Evolutionary conservation across 92 coral and sea anemone species (phyloP), one percentile per base, ranked within the genome.

Genomic region (Desmophyllum pertusum): DNA sequence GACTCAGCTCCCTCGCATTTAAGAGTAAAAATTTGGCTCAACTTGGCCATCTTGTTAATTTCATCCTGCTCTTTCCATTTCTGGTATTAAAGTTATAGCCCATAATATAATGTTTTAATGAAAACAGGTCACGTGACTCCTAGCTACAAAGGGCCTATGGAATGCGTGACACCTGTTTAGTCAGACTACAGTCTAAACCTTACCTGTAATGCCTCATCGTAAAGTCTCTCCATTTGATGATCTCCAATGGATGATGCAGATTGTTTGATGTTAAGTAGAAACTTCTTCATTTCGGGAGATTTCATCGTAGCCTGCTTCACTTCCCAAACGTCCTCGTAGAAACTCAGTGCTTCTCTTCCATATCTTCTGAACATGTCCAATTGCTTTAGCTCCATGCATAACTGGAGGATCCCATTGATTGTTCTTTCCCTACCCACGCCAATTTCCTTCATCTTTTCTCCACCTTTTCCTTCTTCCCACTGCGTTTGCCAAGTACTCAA

Each of bases 171-270:
- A n/a, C n/a, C n/a, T n/a, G n/a, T n/a, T n/a, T n/a, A n/a, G n/a
- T n/a, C n/a, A n/a, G n/a, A n/a, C n/a, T n/a, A n/a, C n/a, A n/a
- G n/a, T n/a, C n/a, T n/a, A 15, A 39, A 33, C 9, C 73, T 35
- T 18, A 79, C 83, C 74, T 79, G 43, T 0, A 29, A 79, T 30
- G 55, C 83, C 42, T 79, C 64, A 11, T 33, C 35, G 33, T 79
- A 79, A 14, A 19, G 6, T 2, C 46, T 36, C 29, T 29, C 33
- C 21, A 74, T 46, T 33, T 66, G 45, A n/a, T 43, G 10, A 21
- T 79, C 83, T 43, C 83, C 63, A 17, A 64, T 66, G 10, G 83
- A 79, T 5, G 75, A 65, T 11, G 83, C 83, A 13, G 46, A 23
- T 1, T 42, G 4, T 36, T 46, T 79, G 3, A 79, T 35, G 13